These are phyloP conservation scores for Malacosoma neustria DNA, from an alignment of 2,888 invertebrate genomes.

Conservation along the genomic window DNA sequence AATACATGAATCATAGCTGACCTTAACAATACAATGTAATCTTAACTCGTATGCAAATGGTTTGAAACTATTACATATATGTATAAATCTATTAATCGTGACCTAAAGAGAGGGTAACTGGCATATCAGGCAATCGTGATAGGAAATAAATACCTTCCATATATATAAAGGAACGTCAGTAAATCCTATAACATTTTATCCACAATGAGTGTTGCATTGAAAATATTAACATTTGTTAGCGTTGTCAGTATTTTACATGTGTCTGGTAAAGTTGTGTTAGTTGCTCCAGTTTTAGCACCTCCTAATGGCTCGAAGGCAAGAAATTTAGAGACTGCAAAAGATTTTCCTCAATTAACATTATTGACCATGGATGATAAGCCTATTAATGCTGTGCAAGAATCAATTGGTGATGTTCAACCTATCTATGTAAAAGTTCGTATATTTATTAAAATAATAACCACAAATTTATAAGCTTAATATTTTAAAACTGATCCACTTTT, in stretches of 20 bases:
- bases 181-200: slow-evolving; percentile 31
- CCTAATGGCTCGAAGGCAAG: slow-evolving; percentile 26
- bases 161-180: slow-evolving; percentile 47
- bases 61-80: background rate
- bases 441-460: background rate
- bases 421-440: slow-evolving; percentile 53
- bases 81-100: background rate
- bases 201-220: slow-evolving; percentile 33
- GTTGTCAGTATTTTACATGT: slow-evolving; percentile 3
- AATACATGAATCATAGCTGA: no score
- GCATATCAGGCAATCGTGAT: slow-evolving; percentile 36
- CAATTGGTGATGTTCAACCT: slow-evolving; percentile 21
- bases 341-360: slow-evolving; percentile 46
- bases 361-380: slow-evolving; percentile 27
- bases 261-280: slow-evolving; percentile 26
- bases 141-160: slow-evolving; percentile 34
- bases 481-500: no score
- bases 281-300: slow-evolving; percentile 44
- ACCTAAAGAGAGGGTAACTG: slow-evolving; percentile 1
- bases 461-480: no score
- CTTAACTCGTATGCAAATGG: background rate
- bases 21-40: background rate
- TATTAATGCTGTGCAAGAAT: slow-evolving; percentile 8
- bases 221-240: background rate
- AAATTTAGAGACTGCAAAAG: slow-evolving; percentile 45